Conservation (phyloP, 2,797 vertebrate species). For the Champsocephalus esox region DNA sequence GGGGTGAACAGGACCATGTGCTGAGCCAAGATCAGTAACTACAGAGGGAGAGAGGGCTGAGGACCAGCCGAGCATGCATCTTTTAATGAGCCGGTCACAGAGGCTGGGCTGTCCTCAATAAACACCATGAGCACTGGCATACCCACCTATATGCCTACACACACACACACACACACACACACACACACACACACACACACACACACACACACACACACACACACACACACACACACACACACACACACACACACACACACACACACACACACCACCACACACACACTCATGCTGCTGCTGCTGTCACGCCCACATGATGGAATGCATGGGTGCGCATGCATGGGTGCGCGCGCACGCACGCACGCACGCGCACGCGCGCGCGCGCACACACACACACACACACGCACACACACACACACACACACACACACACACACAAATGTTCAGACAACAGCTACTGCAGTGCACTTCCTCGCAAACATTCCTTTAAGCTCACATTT, state of each 20-base stretch:
- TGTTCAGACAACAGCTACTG: conserved; percentile 40
- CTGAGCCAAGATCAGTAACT: conserved; percentile 59
- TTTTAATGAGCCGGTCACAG: conserved; percentile 83
- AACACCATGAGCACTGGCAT: conserved; percentile 49
- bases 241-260: no score
- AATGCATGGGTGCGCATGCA: conserved; percentile 49
- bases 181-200: no score
- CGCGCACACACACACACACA: conserved; percentile 15
- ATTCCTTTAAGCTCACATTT: conserved; percentile 59
- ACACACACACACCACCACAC: conserved; percentile 39
- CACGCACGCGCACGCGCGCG: no score
- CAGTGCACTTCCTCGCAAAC: conserved; percentile 48
- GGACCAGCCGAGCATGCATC: conserved; percentile 73
- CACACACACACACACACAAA: conserved; percentile 20
- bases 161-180: neutral
- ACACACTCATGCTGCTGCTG: conserved; percentile 15
- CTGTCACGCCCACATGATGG: conserved; percentile 50
- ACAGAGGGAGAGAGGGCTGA: conserved; percentile 56
- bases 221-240: conserved; percentile 15
- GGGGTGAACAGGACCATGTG: conserved; percentile 26
- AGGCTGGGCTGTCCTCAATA: conserved; percentile 69
- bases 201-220: neutral
- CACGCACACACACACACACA: conserved; percentile 28
- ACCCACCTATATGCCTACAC: conserved; percentile 36
- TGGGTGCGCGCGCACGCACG: neutral